phyloP scores from a whole-genome alignment of 2,113 vertebrate genomes.

The Sylvilagus bachmani region DNA sequence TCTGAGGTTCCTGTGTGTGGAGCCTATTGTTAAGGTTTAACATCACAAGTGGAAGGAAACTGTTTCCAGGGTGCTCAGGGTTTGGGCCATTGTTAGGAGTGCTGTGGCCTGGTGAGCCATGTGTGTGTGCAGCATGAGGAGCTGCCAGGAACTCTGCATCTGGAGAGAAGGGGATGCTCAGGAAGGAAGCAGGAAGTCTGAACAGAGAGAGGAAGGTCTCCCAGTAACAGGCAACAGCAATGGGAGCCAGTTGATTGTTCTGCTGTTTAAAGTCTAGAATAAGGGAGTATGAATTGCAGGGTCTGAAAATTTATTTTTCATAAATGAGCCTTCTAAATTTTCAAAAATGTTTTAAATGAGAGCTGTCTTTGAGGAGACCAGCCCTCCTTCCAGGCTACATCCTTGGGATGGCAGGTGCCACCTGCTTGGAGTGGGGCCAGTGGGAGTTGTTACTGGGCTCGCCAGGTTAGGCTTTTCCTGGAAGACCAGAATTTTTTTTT shows the following conservation, averaged over 20 bases:
- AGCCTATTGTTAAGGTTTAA: neutral
- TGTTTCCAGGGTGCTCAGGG: neutral
- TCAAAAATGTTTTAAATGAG: neutral
- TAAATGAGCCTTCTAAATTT: neutral
- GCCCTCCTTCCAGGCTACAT: neutral
- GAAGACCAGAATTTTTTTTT: neutral
- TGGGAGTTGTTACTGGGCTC: neutral
- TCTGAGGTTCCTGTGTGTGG: neutral
- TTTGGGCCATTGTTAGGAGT: neutral
- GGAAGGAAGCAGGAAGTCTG: slow-evolving; percentile 67
- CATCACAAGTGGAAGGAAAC: neutral
- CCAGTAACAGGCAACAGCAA: neutral
- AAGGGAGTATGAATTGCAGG: neutral
- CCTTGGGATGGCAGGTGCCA: neutral
- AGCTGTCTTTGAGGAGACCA: neutral
- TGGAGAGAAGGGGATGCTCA: neutral
- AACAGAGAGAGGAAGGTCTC: slow-evolving; percentile 36
- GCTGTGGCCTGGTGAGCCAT: neutral
- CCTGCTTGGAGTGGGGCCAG: neutral
- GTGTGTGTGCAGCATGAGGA: neutral
- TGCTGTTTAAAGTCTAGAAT: neutral
- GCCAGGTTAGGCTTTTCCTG: neutral
- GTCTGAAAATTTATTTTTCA: neutral
- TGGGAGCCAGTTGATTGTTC: neutral
- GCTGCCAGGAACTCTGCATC: neutral